Evolutionary conservation across 2,113 vertebrate genomes (phyloP).

Genomic region (Gasterosteus aculeatus): DNA sequence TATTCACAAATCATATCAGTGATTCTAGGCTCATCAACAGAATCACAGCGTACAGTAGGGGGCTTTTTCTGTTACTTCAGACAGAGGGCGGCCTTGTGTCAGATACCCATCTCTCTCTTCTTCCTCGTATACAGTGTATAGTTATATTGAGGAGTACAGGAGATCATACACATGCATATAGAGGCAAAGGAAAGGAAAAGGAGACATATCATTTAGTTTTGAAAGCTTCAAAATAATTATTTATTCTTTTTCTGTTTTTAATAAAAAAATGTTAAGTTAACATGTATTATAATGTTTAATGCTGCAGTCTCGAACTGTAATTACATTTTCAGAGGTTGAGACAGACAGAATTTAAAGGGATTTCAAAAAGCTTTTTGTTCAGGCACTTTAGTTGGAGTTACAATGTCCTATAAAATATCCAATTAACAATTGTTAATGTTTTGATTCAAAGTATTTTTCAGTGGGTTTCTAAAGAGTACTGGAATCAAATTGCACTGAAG

Average conservation of each 20-base stretch:
- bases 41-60: constrained; percentile 49
- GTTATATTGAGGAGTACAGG: constrained; percentile 5
- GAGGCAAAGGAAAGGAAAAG: not conserved
- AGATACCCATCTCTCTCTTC: constrained; percentile 51
- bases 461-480: not conserved
- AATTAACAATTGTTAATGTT: not conserved
- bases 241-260: not conserved
- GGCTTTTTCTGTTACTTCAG: constrained; percentile 74
- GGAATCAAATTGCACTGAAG: not conserved
- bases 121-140: not conserved
- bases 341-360: not conserved
- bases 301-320: not conserved
- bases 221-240: not conserved
- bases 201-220: not conserved
- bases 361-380: not conserved
- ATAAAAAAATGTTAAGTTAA: not conserved
- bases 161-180: not conserved
- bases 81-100: constrained; percentile 85
- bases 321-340: too few species aligned
- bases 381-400: not conserved
- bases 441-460: not conserved
- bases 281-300: not conserved
- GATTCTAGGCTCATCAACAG: constrained; percentile 60
- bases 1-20: constrained; percentile 73
- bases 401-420: not conserved